phyloP scores from a whole-genome alignment of 2,797 vertebrate genomes.

The Tapera naevia region DNA sequence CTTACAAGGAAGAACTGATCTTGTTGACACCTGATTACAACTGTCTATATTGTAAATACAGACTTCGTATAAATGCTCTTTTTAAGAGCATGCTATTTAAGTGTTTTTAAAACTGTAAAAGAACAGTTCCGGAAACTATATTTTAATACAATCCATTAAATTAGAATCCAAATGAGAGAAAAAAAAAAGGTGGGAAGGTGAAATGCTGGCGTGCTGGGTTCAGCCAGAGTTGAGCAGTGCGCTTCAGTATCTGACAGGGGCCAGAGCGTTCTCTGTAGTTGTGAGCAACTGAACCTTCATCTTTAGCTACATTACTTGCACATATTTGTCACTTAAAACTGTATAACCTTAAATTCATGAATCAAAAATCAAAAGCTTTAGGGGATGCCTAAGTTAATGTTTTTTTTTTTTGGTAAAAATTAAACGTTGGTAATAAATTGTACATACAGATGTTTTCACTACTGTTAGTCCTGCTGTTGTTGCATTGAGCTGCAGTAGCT shows the following conservation, averaged over 20 bases:
- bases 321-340: neutral
- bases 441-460: constrained; percentile 72
- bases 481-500: constrained; percentile 81
- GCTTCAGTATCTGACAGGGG: neutral
- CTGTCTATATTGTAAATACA: constrained; percentile 73
- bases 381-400: constrained; percentile 54
- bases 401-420: constrained; percentile 66
- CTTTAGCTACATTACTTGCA: constrained; percentile 4
- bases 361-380: constrained; percentile 46
- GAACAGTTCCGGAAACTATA: constrained; percentile 53
- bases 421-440: constrained; percentile 63
- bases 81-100: constrained; percentile 74
- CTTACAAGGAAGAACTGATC: constrained; percentile 68
- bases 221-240: neutral
- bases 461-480: constrained; percentile 80
- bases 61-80: constrained; percentile 72
- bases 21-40: constrained; percentile 44
- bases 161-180: neutral
- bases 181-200: neutral
- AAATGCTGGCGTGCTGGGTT: neutral
- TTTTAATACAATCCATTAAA: constrained; percentile 49
- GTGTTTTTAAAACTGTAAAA: constrained; percentile 70
- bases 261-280: neutral
- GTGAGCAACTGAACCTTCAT: neutral
- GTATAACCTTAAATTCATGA: constrained; percentile 27